These are phyloP conservation scores for Chaetorhynchus papuensis DNA, from an alignment of 2,113 vertebrate genomes.

Conservation along the genomic window DNA sequence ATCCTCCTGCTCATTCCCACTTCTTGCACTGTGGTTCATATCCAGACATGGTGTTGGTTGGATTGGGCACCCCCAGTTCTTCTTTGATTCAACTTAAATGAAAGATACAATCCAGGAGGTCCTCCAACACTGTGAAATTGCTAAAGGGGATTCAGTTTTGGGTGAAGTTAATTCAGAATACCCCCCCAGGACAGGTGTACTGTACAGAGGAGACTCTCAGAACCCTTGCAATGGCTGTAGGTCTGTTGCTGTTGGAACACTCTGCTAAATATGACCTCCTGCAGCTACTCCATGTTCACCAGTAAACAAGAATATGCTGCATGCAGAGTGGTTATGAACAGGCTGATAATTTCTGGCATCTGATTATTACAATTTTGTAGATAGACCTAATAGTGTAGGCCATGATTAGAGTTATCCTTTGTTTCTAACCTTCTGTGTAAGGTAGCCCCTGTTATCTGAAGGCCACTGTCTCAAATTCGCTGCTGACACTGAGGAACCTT, in stretches of 20 bases:
- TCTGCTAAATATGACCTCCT: not conserved
- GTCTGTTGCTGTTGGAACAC: not conserved
- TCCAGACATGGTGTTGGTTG: not conserved
- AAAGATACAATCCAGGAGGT: not conserved
- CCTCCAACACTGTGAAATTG: not conserved
- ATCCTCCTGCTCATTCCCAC: not conserved
- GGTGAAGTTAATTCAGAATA: not conserved
- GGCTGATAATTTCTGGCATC: not conserved
- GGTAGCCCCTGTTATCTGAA: not conserved
- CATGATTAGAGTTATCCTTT: not conserved
- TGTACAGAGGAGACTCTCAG: not conserved
- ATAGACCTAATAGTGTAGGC: not conserved
- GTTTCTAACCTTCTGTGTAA: slow-evolving; percentile 4
- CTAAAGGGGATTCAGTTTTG: not conserved
- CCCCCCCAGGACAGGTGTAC: not conserved
- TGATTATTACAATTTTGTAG: not conserved
- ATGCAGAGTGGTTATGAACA: not conserved
- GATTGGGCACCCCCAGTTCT: not conserved
- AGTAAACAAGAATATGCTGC: not conserved
- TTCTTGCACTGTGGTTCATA: not conserved
- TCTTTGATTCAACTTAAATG: not conserved
- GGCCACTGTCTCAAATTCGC: not conserved
- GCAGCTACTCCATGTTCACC: not conserved
- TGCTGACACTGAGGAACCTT: slow-evolving; percentile 17
- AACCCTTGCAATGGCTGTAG: not conserved